Conservation (phyloP, 2,113 vertebrate genomes). For the Paradoxurus hermaphroditus region DNA sequence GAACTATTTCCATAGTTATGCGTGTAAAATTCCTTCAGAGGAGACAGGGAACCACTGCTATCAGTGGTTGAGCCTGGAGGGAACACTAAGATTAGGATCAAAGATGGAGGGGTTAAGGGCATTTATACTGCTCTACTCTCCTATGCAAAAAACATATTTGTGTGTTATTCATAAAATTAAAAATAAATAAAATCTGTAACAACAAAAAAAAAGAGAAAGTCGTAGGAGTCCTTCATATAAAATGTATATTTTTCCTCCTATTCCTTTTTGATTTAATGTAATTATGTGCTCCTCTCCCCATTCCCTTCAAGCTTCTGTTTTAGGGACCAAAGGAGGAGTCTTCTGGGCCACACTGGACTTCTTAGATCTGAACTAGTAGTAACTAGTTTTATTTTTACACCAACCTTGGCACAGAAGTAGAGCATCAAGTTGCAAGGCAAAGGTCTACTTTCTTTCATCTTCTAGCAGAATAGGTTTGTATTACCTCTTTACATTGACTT, state of each 20-base stretch:
- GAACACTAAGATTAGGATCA: not conserved
- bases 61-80: not conserved
- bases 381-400: constrained; percentile 67
- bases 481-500: not conserved
- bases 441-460: constrained; percentile 20
- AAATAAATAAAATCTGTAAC: not conserved
- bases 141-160: not conserved
- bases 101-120: not conserved
- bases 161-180: not conserved
- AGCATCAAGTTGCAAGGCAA: constrained; percentile 30
- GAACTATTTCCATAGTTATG: not conserved
- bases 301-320: not conserved
- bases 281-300: not conserved
- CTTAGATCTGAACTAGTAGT: constrained; percentile 5
- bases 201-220: not conserved
- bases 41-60: not conserved
- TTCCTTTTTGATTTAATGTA: not conserved
- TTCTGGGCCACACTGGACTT: not conserved
- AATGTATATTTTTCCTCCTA: not conserved
- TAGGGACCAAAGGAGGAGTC: not conserved
- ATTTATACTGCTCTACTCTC: not conserved
- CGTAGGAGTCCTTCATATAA: not conserved
- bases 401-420: constrained; percentile 1
- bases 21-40: not conserved
- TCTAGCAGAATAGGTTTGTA: not conserved